phyloP scores from a whole-genome alignment of 2,888 invertebrate genomes.

The Isoperla grammatica region DNA sequence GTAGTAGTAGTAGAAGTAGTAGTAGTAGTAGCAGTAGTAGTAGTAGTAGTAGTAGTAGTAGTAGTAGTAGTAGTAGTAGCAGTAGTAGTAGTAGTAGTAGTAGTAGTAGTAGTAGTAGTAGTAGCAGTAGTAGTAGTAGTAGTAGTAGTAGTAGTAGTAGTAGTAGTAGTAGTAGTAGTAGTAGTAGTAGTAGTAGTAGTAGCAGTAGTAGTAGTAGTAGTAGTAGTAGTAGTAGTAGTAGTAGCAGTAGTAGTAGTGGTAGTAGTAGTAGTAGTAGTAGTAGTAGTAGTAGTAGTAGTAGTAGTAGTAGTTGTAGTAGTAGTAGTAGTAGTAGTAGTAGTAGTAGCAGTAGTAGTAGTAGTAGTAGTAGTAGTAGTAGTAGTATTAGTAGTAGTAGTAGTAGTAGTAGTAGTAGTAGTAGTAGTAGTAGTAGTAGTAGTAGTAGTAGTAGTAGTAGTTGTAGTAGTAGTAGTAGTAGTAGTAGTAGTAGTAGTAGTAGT shows the following conservation, averaged over 20 bases:
- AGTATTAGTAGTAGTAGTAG: too few species aligned
- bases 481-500: constrained; percentile 12
- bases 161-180: constrained; percentile 9
- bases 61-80: constrained; percentile 9
- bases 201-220: constrained; percentile 10
- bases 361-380: too few species aligned
- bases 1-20: constrained; percentile 10
- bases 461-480: constrained; percentile 9
- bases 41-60: constrained; percentile 12
- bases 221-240: constrained; percentile 8
- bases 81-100: constrained; percentile 12
- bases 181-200: constrained; percentile 12
- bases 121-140: constrained; percentile 12
- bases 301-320: constrained; percentile 7
- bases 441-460: constrained; percentile 10
- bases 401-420: constrained; percentile 12
- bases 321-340: constrained; percentile 12
- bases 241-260: constrained; percentile 10
- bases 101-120: constrained; percentile 12
- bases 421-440: constrained; percentile 12
- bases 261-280: constrained; percentile 12
- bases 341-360: constrained; percentile 12
- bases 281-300: constrained; percentile 12
- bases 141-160: constrained; percentile 12
- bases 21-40: constrained; percentile 9